Base-by-base conservation (phyloP, 2,113 vertebrate genomes). In the Anarhynchus alexandrinus region DNA sequence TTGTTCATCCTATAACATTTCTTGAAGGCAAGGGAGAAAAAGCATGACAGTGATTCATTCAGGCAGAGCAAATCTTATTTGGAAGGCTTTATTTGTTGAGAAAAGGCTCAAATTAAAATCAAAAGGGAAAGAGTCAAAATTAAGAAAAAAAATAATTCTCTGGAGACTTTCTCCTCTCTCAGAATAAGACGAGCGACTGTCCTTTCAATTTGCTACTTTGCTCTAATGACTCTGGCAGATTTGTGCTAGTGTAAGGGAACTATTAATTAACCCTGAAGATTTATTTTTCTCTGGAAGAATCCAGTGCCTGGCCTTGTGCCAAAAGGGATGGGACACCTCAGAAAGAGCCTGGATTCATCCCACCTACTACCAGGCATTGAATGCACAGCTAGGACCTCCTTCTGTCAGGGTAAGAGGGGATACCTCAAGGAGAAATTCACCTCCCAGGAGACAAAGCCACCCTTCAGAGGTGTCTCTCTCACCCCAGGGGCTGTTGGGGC, bases 41-140 rank as follows among this genome's bases (percentile, higher is more conserved):
- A 72, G 29, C 69, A 73, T 15, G 45, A 40, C 26, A 64, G 12
- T 27, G n/a, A 87, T 64, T 71, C 62, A 42, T 30, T 93, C 32
- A 26, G 0, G 0, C 23, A 65, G 12, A 74, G 73, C 45, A 78
- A 43, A n/a, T 59, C 51, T 65, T 74, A 67, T 8, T 71, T 12
- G 55, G n/a, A 82, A 76, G 5, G 7, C 61, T 78, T 81, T 81
- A 67, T 89, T 74, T 87, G 26, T 43, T 78, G 77, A 51, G 36
- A 83, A 92, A 89, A 87, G 9, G 26, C 57, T 84, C 77, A 77
- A 77, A 90, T 81, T 74, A 86, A 94, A 88, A 82, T 10, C 47
- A 36, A 67, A 86, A 51, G 32, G 7, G 9, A 19, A 78, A 82
- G 45, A 82, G 45, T 23, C 10, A 51, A 82, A 85, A 70, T 59